phyloP scores from a whole-genome alignment of 2,113 vertebrate species.

The Physeter macrocephalus region DNA sequence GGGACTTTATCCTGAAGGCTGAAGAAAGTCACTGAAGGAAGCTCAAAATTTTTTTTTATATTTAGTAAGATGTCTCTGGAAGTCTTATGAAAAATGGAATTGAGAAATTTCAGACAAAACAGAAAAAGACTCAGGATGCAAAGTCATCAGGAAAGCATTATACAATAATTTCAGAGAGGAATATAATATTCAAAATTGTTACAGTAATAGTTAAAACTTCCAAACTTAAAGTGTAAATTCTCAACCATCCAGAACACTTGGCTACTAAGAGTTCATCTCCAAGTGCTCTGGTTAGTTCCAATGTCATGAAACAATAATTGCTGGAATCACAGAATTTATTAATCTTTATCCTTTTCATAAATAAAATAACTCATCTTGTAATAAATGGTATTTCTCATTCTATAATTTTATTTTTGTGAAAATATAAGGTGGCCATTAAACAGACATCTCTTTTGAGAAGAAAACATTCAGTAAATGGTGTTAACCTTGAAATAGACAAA shows the following conservation, averaged over 20 bases:
- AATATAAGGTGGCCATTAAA: background rate
- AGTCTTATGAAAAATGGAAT: background rate
- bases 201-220: background rate
- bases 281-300: background rate
- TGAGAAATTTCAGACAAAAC: background rate
- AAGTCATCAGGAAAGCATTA: background rate
- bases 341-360: background rate
- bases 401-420: background rate
- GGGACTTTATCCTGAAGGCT: background rate
- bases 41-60: background rate
- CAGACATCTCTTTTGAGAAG: background rate
- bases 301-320: background rate
- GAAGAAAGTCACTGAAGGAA: background rate
- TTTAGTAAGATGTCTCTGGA: background rate
- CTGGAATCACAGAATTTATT: background rate
- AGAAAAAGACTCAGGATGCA: background rate
- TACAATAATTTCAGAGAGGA: background rate
- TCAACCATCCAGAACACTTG: background rate
- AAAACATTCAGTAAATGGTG: background rate
- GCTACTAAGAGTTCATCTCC: background rate
- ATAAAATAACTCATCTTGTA: background rate
- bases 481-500: background rate
- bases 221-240: background rate
- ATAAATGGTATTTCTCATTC: background rate
- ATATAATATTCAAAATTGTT: background rate